These are phyloP conservation scores for Tipula unca DNA, from an alignment of 2,888 invertebrate genomes.

Conservation along the genomic window DNA sequence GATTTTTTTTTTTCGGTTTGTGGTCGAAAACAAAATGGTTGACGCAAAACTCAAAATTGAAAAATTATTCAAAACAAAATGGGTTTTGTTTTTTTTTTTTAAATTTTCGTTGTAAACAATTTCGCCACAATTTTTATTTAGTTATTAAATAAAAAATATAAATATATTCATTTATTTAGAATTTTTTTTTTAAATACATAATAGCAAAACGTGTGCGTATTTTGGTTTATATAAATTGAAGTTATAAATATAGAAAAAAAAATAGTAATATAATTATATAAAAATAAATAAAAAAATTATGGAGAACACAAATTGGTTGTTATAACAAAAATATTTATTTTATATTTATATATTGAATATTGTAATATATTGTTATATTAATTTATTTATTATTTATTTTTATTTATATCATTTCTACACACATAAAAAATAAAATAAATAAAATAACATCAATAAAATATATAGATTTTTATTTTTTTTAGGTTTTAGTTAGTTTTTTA, in stretches of 20 bases:
- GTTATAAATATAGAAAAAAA: not conserved
- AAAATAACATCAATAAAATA: not conserved
- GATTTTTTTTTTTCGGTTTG: not conserved
- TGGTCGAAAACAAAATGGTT: not conserved
- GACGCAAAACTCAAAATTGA: not conserved
- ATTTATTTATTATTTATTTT: not conserved
- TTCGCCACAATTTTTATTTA: not conserved
- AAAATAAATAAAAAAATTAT: not conserved
- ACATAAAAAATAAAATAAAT: conserved; percentile 14
- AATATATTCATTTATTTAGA: not conserved
- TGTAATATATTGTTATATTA: not conserved
- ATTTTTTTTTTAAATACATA: not conserved
- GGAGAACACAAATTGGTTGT: not conserved
- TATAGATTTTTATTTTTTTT: not conserved
- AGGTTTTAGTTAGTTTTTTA: not conserved
- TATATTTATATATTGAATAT: not conserved
- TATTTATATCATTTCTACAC: not conserved
- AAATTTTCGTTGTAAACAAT: not conserved
- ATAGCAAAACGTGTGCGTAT: not conserved
- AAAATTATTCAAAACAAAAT: not conserved
- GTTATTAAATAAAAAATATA: not conserved
- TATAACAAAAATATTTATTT: conserved; percentile 8
- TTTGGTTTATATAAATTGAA: conserved; percentile 8
- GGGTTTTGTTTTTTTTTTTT: not conserved
- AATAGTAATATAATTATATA: not conserved